Base-by-base conservation (phyloP, 2,797 vertebrate species). In the Pseudochaenichthys georgianus region DNA sequence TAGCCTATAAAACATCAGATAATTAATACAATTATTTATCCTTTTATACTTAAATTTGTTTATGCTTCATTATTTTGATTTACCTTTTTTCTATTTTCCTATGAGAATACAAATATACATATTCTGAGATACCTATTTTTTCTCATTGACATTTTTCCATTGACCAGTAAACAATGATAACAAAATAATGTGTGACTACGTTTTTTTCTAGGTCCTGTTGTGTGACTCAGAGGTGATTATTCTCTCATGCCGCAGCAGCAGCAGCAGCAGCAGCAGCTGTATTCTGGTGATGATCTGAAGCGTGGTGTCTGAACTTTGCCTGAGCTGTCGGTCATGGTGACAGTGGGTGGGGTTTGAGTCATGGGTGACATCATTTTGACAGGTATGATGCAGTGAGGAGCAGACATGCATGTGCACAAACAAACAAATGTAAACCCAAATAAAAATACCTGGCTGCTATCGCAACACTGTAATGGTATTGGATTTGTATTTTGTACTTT, bases 271-370 rank as follows among this genome's bases (percentile, higher is more conserved):
- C 23, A 23, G 76, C 66, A 84, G 83, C 84, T 89, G 89, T 86
- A 77, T 88, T 84, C 77, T 87, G 73, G 71, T 77, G 81, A 83
- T 51, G 81, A 80, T 88, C 64, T 77, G 73, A 64, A 64, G 45
- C 34, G 58, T 81, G 74, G 82, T 80, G 86, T 85, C 80, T 90
- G 81, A 91, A 88, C 89, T 93, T 84, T 81, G 83, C 62, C 70
- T 77, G 70, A 73, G 68, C 82, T 82, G 92, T 90, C 91, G 92
- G 69, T 94, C 90, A 92, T 69, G 21, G 63, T 3, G 9, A 51
- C 66, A 70, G 92, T 88, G 83, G 89, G 92, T 38, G 78, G 88
- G 64, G 85, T 91, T 89, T 95, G 93, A 95, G 81, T 95, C 94
- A 94, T 75, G 77, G 84, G 7, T 65, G 84, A 85, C 69, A 65